A percentile compares a stretch with the other conserved stretches of the same genome.
Conservation (phyloP, 2,113 vertebrate species). For the Pardalotus punctatus region DNA sequence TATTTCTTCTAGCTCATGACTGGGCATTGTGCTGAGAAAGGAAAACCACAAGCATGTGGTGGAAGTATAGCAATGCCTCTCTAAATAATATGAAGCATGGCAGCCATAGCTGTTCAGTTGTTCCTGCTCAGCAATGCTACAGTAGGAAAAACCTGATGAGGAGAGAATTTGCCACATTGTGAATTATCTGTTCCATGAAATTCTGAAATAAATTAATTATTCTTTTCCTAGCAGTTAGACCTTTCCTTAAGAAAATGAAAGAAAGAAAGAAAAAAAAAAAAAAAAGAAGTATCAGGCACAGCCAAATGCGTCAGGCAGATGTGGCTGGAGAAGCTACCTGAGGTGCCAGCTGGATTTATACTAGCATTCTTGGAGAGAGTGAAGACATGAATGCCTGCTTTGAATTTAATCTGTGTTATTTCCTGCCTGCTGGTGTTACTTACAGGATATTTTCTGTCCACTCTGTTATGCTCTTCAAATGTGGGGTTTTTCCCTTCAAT, state of each 20-base stretch:
- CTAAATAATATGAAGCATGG: not conserved
- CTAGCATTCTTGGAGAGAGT: slow-evolving; percentile 61
- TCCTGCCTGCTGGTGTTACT: slow-evolving; percentile 51
- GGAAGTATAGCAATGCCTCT: not conserved
- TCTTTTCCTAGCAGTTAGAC: slow-evolving; percentile 45
- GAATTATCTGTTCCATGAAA: slow-evolving; percentile 56
- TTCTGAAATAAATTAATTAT: slow-evolving; percentile 58
- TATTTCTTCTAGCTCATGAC: not conserved
- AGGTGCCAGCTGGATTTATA: slow-evolving; percentile 72
- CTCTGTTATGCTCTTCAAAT: not conserved
- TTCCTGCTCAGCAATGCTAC: not conserved
- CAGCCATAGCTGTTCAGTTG: not conserved
- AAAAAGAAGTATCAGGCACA: not conserved
- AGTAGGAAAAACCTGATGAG: slow-evolving; percentile 24
- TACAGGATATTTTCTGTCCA: slow-evolving; percentile 28
- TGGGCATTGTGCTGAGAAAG: not conserved
- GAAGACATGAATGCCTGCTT: slow-evolving; percentile 64
- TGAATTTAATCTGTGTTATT: slow-evolving; percentile 68
- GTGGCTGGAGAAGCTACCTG: slow-evolving; percentile 69
- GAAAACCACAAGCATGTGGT: not conserved
- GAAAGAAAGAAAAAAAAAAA: not conserved
- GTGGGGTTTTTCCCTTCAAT: not conserved
- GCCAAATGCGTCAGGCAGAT: slow-evolving; percentile 74
- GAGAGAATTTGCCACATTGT: slow-evolving; percentile 54
- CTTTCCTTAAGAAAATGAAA: not conserved